Percentiles rank a stretch among this genome's conserved stretches.
phyloP scores from a whole-genome alignment of 2,113 vertebrate species.

The Lagenorhynchus albirostris region DNA sequence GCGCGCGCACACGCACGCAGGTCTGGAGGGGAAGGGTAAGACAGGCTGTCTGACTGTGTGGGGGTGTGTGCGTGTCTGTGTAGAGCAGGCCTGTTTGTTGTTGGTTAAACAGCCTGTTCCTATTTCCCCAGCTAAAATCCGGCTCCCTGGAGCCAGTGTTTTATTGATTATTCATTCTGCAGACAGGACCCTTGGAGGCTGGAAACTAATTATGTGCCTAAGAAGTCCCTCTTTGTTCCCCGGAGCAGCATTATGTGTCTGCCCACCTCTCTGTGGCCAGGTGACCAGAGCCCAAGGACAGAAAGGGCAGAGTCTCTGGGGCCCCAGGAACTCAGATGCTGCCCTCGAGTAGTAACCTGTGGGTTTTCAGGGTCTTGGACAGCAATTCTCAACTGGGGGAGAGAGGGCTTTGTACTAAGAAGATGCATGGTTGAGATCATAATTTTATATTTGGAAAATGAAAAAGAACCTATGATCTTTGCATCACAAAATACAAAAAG shows the following conservation, averaged over 20 bases:
- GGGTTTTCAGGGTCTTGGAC: background rate
- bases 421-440: background rate
- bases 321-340: background rate
- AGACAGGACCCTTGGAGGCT: background rate
- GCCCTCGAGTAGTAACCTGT: background rate
- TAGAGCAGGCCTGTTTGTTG: background rate
- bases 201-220: slow-evolving; percentile 33
- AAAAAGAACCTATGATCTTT: background rate
- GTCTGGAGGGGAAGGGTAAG: background rate
- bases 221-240: background rate
- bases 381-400: background rate
- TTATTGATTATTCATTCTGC: slow-evolving; percentile 46
- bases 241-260: fast-evolving
- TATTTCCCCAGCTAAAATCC: slow-evolving; percentile 33
- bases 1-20: background rate
- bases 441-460: background rate
- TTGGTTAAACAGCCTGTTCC: slow-evolving; percentile 58
- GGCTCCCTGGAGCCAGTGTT: slow-evolving; percentile 19
- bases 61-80: background rate
- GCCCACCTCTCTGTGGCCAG: background rate
- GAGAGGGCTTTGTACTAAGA: background rate
- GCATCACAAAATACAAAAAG: slow-evolving; percentile 29
- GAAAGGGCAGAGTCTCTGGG: background rate
- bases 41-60: slow-evolving; percentile 5
- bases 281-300: background rate